Evolutionary conservation across 2,113 vertebrate species (phyloP).

Genomic region (Gallinago media): DNA sequence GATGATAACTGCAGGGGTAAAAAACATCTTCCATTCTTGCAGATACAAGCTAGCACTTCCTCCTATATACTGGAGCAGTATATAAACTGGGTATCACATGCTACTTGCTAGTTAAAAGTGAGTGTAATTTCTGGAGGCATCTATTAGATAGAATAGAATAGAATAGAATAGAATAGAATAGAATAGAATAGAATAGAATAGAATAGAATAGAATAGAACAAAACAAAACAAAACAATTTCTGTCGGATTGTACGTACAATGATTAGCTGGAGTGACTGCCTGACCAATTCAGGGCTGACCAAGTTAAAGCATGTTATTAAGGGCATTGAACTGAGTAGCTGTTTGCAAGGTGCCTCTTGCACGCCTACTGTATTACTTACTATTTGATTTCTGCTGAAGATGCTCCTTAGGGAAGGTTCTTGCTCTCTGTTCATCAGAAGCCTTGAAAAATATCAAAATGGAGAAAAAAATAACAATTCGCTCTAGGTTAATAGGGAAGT

Average conservation of each 20-base stretch:
- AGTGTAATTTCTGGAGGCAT: neutral
- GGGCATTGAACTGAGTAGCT: accelerated
- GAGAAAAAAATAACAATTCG: neutral
- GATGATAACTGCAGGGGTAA: neutral
- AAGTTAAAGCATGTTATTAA: neutral
- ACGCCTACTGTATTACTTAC: neutral
- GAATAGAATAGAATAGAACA: too few relatives aligned
- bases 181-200: neutral
- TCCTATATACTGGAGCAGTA: neutral
- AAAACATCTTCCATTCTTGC: neutral
- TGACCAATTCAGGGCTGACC: neutral
- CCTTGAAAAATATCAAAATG: conserved; percentile 5
- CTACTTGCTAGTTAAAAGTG: neutral
- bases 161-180: neutral
- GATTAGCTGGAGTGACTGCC: neutral
- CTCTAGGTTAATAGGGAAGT: neutral
- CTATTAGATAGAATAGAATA: neutral
- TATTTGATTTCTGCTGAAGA: neutral
- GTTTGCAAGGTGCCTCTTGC: neutral
- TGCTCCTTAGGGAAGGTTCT: neutral
- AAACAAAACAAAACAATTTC: neutral
- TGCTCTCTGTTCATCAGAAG: neutral
- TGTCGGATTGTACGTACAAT: neutral
- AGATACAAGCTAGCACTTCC: neutral
- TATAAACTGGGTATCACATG: neutral